These are phyloP conservation scores for Galeopsomyia nigrocyanea DNA, from an alignment of 2,888 invertebrate genomes.

Conservation along the genomic window DNA sequence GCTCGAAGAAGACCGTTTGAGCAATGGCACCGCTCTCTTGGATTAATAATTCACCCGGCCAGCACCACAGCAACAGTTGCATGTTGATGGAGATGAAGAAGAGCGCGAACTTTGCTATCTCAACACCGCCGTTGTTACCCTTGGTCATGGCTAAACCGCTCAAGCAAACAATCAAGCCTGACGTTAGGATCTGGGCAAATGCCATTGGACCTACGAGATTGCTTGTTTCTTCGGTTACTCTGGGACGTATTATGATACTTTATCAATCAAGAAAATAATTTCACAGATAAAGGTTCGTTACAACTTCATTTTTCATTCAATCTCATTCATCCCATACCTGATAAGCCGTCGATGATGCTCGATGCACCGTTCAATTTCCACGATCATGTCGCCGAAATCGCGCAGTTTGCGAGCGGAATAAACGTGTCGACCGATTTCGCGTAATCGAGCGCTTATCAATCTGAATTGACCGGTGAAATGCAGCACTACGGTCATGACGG, in stretches of 20 bases:
- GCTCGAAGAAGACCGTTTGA: conserved; percentile 41
- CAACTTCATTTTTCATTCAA: too few species aligned
- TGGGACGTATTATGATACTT: conserved; percentile 15
- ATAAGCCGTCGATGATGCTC: conserved; percentile 23
- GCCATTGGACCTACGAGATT: conserved; percentile 50
- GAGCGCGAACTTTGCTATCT: not conserved
- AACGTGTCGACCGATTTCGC: conserved; percentile 35
- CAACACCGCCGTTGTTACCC: not conserved
- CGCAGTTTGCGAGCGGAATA: too few species aligned
- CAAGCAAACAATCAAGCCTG: conserved; percentile 52
- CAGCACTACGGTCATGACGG: conserved; percentile 49
- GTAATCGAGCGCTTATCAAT: conserved; percentile 47
- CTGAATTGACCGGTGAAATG: conserved; percentile 52
- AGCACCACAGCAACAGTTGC: conserved; percentile 50
- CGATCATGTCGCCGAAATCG: too few species aligned
- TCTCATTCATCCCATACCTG: conserved; percentile 1
- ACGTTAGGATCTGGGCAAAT: conserved; percentile 50
- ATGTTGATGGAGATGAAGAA: conserved; percentile 30
- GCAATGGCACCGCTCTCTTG: conserved; percentile 48
- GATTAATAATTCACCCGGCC: conserved; percentile 50
- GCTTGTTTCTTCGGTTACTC: conserved; percentile 48
- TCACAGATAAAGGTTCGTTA: too few species aligned
- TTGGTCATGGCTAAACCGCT: conserved; percentile 48
- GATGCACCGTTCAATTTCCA: conserved; percentile 26
- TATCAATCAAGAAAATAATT: too few species aligned